phyloP scores from a whole-genome alignment of 2,797 vertebrate genomes.

The Molossus alvarezi region DNA sequence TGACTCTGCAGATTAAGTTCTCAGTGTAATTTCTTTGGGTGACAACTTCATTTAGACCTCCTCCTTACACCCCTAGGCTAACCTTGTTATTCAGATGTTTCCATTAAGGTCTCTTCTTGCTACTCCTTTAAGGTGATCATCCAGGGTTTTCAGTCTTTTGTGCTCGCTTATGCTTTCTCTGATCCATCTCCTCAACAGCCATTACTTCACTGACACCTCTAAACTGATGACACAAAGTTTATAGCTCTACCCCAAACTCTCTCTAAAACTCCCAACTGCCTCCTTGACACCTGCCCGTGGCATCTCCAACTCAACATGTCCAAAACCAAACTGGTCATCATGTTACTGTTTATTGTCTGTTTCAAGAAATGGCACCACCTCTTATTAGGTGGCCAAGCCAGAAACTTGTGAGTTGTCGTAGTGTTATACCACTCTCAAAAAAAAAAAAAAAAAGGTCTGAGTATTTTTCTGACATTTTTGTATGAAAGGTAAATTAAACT shows the following conservation, averaged over 20 bases:
- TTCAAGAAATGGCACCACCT: not conserved
- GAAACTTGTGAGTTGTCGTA: not conserved
- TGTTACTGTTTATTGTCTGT: not conserved
- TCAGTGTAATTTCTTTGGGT: not conserved
- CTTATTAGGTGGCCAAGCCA: not conserved
- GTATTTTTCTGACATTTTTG: not conserved
- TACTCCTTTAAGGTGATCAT: not conserved
- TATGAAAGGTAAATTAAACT: conserved; percentile 16
- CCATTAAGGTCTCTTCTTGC: not conserved
- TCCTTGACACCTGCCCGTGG: not conserved
- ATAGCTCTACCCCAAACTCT: not conserved
- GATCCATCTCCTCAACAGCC: not conserved
- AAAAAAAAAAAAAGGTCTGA: not conserved
- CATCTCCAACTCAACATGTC: not conserved
- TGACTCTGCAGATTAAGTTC: not conserved
- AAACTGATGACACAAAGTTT: not conserved
- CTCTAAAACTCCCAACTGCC: not conserved
- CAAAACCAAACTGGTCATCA: not conserved
- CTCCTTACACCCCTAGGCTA: not conserved
- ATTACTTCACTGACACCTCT: not conserved
- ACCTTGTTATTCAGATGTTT: not conserved
- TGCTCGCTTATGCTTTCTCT: conserved; percentile 19
- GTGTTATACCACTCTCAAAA: not conserved
- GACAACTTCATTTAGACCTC: not conserved
- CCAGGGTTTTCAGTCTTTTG: not conserved